Conservation (phyloP, 37 sponge, comb jelly and placozoan species). For the Ianthella basta region DNA sequence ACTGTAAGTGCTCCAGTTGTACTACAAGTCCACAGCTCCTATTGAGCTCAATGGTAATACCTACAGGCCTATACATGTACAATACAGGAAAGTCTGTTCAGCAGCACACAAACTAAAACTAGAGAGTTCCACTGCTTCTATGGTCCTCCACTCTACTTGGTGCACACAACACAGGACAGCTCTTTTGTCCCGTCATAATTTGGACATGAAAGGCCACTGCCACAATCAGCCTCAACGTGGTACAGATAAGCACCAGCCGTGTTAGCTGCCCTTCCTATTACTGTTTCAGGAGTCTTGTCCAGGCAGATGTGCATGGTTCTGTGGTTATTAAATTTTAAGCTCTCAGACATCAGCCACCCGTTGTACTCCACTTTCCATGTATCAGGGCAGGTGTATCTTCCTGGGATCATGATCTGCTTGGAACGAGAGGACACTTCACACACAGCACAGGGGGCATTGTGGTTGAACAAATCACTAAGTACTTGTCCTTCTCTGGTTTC, state of each 20-base stretch:
- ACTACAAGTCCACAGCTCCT: no score
- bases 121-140: no score
- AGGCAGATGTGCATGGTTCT: no score
- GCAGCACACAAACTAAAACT: no score
- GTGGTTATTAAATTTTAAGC: no score
- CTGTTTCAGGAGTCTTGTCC: background rate
- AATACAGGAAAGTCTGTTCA: no score
- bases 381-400: conserved; percentile 37
- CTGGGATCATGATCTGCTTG: conserved; percentile 53
- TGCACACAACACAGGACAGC: background rate
- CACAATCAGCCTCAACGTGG: background rate
- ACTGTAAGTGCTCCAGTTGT: no score
- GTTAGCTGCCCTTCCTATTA: background rate
- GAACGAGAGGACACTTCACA: conserved; percentile 37
- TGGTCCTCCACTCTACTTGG: no score
- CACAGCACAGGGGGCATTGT: conserved; percentile 72
- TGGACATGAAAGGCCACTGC: background rate
- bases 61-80: no score
- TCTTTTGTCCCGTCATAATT: background rate
- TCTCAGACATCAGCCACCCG: conserved; percentile 62
- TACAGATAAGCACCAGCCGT: background rate
- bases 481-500: background rate
- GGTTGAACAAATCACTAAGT: background rate
- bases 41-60: no score
- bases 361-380: conserved; percentile 54